Percentiles rank a stretch among this genome's conserved stretches.
phyloP scores from a whole-genome alignment of 2,113 vertebrate species.

The Struthidea cinerea region DNA sequence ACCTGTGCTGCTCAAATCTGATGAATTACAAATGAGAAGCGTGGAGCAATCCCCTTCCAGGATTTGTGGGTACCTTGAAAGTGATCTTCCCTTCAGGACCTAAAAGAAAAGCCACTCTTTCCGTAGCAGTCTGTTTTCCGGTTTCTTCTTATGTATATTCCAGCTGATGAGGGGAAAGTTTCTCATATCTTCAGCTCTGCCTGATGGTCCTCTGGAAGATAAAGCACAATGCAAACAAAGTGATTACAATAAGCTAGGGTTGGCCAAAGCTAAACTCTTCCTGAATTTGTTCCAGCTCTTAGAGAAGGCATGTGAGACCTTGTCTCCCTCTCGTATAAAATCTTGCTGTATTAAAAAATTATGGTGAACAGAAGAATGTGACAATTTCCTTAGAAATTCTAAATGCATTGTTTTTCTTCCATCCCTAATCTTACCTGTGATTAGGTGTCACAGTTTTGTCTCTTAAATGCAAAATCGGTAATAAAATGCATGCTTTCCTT shows the following conservation, averaged over 20 bases:
- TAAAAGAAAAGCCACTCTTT: background rate
- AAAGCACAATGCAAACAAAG: background rate
- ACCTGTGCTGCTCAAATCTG: background rate
- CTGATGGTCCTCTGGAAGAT: background rate
- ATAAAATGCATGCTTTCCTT: slow-evolving; percentile 18
- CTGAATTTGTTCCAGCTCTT: background rate
- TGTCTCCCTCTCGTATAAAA: background rate
- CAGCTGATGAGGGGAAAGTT: background rate
- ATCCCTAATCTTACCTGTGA: slow-evolving; percentile 47
- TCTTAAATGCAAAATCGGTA: slow-evolving; percentile 41
- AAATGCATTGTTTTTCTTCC: slow-evolving; percentile 20
- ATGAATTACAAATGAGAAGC: background rate
- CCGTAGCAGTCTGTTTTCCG: background rate
- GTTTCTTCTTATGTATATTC: background rate
- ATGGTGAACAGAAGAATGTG: background rate
- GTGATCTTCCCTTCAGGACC: background rate
- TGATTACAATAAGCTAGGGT: background rate
- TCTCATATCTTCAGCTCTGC: background rate
- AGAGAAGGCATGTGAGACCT: background rate
- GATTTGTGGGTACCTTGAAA: background rate
- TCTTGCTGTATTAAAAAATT: background rate
- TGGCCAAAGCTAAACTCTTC: background rate
- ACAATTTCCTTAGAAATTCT: background rate
- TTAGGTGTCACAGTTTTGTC: slow-evolving; percentile 19
- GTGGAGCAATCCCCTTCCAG: background rate